These are phyloP conservation scores for Sturmia bella DNA, from an alignment of 2,888 invertebrate genomes.

Conservation along the genomic window DNA sequence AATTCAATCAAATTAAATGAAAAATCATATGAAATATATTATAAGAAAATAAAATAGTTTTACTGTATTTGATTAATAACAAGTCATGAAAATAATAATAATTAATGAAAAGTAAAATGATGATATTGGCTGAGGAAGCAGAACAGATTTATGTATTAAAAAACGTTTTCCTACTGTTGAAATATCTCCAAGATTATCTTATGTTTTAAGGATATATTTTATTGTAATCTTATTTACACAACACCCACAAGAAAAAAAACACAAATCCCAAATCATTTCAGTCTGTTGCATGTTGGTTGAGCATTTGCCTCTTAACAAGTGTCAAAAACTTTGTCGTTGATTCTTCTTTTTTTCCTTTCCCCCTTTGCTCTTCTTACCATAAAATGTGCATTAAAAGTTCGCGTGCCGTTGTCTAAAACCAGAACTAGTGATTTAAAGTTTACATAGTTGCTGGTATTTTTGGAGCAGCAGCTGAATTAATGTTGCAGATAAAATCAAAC, in stretches of 20 bases:
- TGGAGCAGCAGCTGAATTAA: slow-evolving; percentile 35
- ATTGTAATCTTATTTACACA: neutral
- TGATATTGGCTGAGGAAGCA: too few relatives aligned
- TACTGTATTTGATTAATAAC: too few relatives aligned
- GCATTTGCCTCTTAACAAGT: slow-evolving; percentile 1
- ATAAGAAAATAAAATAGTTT: too few relatives aligned
- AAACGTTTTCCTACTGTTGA: neutral
- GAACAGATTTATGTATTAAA: too few relatives aligned
- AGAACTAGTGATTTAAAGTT: slow-evolving; percentile 29
- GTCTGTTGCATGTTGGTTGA: neutral
- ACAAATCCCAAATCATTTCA: slow-evolving; percentile 4
- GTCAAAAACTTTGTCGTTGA: slow-evolving; percentile 15
- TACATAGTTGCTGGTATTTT: slow-evolving; percentile 13
- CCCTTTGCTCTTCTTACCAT: slow-evolving; percentile 22
- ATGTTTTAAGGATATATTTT: neutral
- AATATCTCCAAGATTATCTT: neutral
- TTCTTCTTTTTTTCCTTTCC: slow-evolving; percentile 4
- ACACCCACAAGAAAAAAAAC: neutral
- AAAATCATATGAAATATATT: too few relatives aligned
- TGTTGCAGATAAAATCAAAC: slow-evolving; percentile 15
- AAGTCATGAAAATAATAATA: too few relatives aligned
- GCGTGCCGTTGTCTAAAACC: slow-evolving; percentile 2
- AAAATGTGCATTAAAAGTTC: slow-evolving; percentile 24
- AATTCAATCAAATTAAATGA: too few relatives aligned
- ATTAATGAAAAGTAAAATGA: too few relatives aligned